These are phyloP conservation scores for Heliconius hermathena DNA, from an alignment of 1,140 invertebrate species.

Conservation along the genomic window DNA sequence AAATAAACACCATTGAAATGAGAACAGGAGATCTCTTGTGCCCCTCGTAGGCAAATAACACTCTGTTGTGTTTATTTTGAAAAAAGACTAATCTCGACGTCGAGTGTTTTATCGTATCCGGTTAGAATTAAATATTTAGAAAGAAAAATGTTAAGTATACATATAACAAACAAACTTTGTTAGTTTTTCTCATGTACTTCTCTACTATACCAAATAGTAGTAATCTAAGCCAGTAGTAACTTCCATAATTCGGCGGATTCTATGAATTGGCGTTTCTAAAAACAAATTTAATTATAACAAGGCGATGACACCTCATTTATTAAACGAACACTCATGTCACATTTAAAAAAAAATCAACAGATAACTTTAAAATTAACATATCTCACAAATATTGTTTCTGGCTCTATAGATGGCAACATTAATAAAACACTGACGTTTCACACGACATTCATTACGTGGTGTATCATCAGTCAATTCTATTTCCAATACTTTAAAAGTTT, in stretches of 20 bases:
- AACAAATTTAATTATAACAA: conserved; percentile 31
- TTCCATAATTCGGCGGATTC: conserved; percentile 5
- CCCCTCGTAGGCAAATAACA: conserved; percentile 66
- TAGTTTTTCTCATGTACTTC: conserved; percentile 53
- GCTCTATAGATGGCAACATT: conserved; percentile 49
- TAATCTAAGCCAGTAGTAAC: conserved; percentile 37
- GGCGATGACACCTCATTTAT: conserved; percentile 40
- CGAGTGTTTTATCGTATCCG: conserved; percentile 71
- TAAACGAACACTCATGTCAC: conserved; percentile 31
- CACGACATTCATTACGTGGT: conserved; percentile 61
- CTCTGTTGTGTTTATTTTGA: conserved; percentile 63
- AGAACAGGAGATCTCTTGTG: conserved; percentile 66
- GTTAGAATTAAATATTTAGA: conserved; percentile 48
- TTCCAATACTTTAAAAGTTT: conserved; percentile 67
- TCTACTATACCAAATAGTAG: background rate
- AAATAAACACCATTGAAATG: conserved; percentile 69
- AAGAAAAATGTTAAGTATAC: conserved; percentile 43
- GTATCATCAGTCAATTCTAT: conserved; percentile 71
- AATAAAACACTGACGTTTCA: conserved; percentile 65
- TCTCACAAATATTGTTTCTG: conserved; percentile 28
- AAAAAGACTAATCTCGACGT: conserved; percentile 70
- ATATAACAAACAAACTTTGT: conserved; percentile 54
- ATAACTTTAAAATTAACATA: conserved; percentile 37
- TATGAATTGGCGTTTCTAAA: conserved; percentile 21
- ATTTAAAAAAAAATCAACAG: conserved; percentile 31